phyloP scores from a whole-genome alignment of 2,888 invertebrate species.

The Polyploca ridens region DNA sequence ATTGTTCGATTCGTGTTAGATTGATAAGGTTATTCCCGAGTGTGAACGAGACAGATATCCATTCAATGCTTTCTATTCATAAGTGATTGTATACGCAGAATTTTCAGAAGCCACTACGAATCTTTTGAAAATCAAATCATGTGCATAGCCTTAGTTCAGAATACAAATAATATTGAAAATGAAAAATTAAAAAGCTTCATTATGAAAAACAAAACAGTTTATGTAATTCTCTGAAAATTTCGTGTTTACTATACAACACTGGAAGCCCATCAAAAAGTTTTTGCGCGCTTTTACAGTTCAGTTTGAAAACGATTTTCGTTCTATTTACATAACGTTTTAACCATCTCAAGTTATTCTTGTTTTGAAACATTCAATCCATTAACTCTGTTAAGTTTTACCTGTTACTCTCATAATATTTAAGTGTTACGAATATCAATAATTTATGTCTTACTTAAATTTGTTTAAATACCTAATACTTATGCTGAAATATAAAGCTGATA shows the following conservation, averaged over 20 bases:
- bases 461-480: conserved; percentile 20
- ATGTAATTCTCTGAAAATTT: conserved; percentile 36
- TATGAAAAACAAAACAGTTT: not conserved
- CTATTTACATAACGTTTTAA: conserved; percentile 71
- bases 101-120: conserved; percentile 30
- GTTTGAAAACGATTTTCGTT: conserved; percentile 70
- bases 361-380: conserved; percentile 66
- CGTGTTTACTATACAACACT: conserved; percentile 49
- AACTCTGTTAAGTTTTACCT: conserved; percentile 43
- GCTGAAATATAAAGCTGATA: not conserved
- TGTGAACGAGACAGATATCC: conserved; percentile 81
- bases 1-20: conserved; percentile 84
- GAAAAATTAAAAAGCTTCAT: not conserved
- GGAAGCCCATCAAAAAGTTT: conserved; percentile 71
- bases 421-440: conserved; percentile 15
- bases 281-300: conserved; percentile 65
- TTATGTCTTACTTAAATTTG: conserved; percentile 22
- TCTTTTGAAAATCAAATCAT: not conserved
- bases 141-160: not conserved
- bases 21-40: conserved; percentile 83
- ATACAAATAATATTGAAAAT: not conserved
- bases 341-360: conserved; percentile 62
- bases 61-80: conserved; percentile 76
- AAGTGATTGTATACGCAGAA: conserved; percentile 68
- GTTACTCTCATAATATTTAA: conserved; percentile 31